Conservation (phyloP, 2,888 invertebrate species). For the Tanytarsus gracilentus region DNA sequence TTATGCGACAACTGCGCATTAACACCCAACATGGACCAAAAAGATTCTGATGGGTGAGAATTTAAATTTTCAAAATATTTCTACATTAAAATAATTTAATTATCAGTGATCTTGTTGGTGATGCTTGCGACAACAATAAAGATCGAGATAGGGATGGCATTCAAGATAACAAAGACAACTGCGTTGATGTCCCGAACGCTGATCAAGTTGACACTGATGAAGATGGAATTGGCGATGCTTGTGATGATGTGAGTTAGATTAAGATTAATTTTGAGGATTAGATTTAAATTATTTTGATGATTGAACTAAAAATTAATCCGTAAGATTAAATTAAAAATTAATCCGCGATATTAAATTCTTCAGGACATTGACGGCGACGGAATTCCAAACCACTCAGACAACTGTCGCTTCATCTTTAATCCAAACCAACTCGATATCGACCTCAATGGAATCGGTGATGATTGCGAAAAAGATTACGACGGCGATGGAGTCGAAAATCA, state of each 20-base stretch:
- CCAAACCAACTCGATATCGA: constrained; percentile 67
- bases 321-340: neutral
- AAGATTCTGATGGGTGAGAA: constrained; percentile 33
- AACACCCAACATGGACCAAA: constrained; percentile 66
- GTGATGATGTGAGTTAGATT: constrained; percentile 67
- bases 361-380: constrained; percentile 62
- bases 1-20: constrained; percentile 69
- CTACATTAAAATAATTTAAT: constrained; percentile 51
- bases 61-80: neutral
- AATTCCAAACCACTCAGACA: constrained; percentile 64
- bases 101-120: constrained; percentile 79
- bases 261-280: too few relatives aligned
- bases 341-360: neutral
- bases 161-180: constrained; percentile 82
- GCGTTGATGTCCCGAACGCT: constrained; percentile 72
- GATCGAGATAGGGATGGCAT: constrained; percentile 73
- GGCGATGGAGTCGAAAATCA: constrained; percentile 69
- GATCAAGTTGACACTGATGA: constrained; percentile 80
- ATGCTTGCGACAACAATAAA: constrained; percentile 80
- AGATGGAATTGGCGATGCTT: constrained; percentile 69
- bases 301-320: neutral
- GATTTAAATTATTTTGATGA: too few relatives aligned
- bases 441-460: constrained; percentile 70
- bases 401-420: constrained; percentile 71
- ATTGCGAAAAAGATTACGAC: constrained; percentile 76